phyloP scores from a whole-genome alignment of 2,113 vertebrate genomes.

The Aldabrachelys gigantea region DNA sequence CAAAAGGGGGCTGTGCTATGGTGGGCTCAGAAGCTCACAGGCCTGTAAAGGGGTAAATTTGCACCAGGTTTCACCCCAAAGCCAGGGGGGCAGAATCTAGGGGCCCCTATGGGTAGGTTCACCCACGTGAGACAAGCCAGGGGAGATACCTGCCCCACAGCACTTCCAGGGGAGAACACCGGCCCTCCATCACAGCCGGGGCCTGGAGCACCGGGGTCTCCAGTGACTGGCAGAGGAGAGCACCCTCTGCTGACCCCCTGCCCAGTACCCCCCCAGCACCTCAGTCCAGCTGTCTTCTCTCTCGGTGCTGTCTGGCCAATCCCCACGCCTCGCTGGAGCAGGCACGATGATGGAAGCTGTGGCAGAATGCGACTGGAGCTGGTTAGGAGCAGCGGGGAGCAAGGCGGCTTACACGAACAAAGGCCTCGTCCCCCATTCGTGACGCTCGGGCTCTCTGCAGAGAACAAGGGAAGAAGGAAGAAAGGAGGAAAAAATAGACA shows the following conservation, averaged over 20 bases:
- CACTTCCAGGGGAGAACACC: no score
- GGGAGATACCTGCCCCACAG: no score
- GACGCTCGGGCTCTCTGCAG: constrained; percentile 4
- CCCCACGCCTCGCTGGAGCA: background rate
- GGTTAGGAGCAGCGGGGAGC: background rate
- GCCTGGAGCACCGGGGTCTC: no score
- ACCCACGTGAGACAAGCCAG: background rate
- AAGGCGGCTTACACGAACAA: constrained; percentile 10
- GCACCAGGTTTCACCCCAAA: background rate
- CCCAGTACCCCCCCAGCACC: background rate
- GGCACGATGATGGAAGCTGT: background rate
- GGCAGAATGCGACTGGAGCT: background rate
- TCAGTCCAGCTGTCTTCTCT: background rate
- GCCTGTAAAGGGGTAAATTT: background rate
- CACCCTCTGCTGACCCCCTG: background rate
- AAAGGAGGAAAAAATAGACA: constrained; percentile 39
- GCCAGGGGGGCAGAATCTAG: background rate
- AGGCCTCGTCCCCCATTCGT: background rate
- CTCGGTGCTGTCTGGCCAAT: no score
- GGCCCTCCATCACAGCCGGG: no score
- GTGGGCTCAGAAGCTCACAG: background rate
- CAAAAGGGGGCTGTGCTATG: background rate
- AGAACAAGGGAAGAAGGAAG: constrained; percentile 29
- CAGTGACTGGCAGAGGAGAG: no score
- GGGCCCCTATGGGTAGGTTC: background rate